Percentiles rank a stretch among this genome's conserved stretches.
These are phyloP conservation scores for Sweltsa coloradensis DNA, from an alignment of 1,140 invertebrate species.

Conservation along the genomic window DNA sequence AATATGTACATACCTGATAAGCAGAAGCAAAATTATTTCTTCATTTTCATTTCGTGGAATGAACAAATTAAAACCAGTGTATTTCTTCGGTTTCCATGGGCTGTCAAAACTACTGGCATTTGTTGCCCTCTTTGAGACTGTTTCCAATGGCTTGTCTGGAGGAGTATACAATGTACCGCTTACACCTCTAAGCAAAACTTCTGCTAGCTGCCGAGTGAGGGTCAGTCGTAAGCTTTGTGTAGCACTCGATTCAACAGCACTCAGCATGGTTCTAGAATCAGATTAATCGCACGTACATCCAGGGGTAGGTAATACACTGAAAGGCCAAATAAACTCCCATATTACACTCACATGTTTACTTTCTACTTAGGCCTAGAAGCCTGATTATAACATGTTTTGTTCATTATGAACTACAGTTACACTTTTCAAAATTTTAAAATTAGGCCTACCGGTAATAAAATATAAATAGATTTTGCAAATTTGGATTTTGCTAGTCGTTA, in stretches of 20 bases:
- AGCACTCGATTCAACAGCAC: conserved; percentile 61
- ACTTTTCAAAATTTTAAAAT: too few relatives aligned
- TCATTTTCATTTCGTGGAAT: conserved; percentile 79
- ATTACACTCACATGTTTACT: too few relatives aligned
- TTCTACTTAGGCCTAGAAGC: too few relatives aligned
- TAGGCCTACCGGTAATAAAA: too few relatives aligned
- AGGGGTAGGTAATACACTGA: too few relatives aligned
- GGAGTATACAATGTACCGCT: conserved; percentile 51
- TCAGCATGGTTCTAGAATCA: conserved; percentile 65
- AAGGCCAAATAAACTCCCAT: too few relatives aligned
- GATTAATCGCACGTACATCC: too few relatives aligned
- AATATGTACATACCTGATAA: conserved; percentile 64
- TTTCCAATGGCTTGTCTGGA: conserved; percentile 31
- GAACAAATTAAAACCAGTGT: conserved; percentile 73
- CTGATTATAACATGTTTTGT: too few relatives aligned
- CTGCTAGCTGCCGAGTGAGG: conserved; percentile 75
- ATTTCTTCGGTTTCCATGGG: conserved; percentile 79
- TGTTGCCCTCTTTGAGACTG: conserved; percentile 19
- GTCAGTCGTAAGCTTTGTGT: conserved; percentile 62
- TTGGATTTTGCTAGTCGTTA: too few relatives aligned
- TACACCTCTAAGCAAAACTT: conserved; percentile 71
- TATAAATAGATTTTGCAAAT: too few relatives aligned
- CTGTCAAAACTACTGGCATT: conserved; percentile 9
- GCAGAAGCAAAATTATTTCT: conserved; percentile 78
- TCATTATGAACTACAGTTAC: too few relatives aligned